Evolutionary conservation across 2,888 invertebrate species (phyloP).

Genomic region (Tipula vernalis): DNA sequence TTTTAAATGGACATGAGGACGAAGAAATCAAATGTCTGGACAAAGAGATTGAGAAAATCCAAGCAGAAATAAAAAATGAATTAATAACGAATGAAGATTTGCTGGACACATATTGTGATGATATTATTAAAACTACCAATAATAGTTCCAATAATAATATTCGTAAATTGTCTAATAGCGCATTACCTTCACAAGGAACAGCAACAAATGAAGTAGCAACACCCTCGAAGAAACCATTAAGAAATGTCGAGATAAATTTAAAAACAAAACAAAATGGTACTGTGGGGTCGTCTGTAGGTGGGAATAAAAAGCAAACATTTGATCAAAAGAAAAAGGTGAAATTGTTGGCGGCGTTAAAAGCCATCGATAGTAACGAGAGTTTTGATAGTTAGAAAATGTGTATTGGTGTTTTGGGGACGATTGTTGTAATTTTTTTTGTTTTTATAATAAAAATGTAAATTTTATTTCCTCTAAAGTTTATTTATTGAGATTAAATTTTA

Average conservation of each 20-base stretch:
- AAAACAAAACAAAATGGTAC: background rate
- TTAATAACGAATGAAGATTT: background rate
- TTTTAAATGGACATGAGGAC: background rate
- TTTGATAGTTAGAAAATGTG: constrained; percentile 5
- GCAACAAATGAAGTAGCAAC: background rate
- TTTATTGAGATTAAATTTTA: background rate
- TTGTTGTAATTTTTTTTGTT: background rate
- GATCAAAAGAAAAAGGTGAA: constrained; percentile 39
- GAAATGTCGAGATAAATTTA: constrained; percentile 7
- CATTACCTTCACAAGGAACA: background rate
- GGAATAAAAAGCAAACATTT: constrained; percentile 18
- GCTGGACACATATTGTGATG: background rate
- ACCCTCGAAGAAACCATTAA: background rate
- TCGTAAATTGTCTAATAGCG: background rate
- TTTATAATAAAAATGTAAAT: background rate
- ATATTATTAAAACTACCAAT: background rate
- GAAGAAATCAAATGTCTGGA: background rate
- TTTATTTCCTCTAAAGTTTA: background rate
- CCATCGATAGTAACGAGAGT: constrained; percentile 37
- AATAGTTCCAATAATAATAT: background rate
- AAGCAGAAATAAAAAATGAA: background rate
- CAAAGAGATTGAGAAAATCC: background rate
- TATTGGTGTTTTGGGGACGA: background rate
- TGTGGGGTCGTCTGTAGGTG: too few species aligned
- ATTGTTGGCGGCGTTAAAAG: constrained; percentile 47